These are phyloP conservation scores for Monochamus saltuarius DNA, from an alignment of 1,140 invertebrate genomes.

Conservation along the genomic window DNA sequence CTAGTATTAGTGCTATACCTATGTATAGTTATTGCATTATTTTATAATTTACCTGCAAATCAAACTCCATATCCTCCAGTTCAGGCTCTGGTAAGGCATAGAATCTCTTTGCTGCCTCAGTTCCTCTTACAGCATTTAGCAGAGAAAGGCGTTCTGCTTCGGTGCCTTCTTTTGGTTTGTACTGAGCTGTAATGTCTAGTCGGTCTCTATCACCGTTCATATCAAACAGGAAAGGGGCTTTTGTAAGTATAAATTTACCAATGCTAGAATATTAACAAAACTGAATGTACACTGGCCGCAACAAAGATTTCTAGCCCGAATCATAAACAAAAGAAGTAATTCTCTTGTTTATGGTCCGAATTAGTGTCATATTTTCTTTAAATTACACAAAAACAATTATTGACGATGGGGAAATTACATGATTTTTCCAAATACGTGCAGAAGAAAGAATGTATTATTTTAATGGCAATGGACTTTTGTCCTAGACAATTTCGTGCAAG, in stretches of 20 bases:
- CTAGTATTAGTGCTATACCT: not conserved
- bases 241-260: conserved; percentile 74
- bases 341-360: too few species aligned
- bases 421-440: too few species aligned
- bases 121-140: conserved; percentile 66
- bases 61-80: conserved; percentile 67
- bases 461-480: too few species aligned
- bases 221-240: conserved; percentile 70
- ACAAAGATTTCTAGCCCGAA: too few species aligned
- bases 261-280: conserved; percentile 57
- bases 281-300: too few species aligned
- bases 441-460: too few species aligned
- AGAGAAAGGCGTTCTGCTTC: conserved; percentile 66
- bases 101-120: conserved; percentile 64
- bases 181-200: conserved; percentile 69
- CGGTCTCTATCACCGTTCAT: conserved; percentile 66
- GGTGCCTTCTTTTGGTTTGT: conserved; percentile 75
- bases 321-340: too few species aligned
- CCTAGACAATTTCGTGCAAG: too few species aligned
- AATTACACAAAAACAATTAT: too few species aligned
- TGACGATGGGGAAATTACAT: too few species aligned
- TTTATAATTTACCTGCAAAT: conserved; percentile 52
- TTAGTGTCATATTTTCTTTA: too few species aligned
- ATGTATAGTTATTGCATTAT: not conserved
- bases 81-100: conserved; percentile 59